phyloP scores from a whole-genome alignment of 2,888 invertebrate species.

The Cheilosia soror region DNA sequence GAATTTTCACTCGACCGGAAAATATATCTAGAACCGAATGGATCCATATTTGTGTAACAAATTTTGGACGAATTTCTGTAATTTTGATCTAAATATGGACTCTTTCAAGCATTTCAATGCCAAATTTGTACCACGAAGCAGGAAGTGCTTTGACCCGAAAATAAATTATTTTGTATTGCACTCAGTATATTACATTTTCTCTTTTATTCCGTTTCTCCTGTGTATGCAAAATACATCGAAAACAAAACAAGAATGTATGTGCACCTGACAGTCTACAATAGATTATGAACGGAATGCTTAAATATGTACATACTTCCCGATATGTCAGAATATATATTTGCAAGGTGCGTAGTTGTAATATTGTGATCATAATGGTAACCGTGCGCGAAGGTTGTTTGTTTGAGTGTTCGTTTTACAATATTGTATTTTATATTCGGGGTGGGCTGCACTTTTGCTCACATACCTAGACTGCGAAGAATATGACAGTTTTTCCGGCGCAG shows the following conservation, averaged over 20 bases:
- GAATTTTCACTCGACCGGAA: conserved; percentile 40
- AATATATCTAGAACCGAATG: conserved; percentile 14
- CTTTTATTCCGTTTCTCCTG: not conserved
- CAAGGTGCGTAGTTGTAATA: too few species aligned
- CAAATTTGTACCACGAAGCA: conserved; percentile 14
- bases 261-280: too few species aligned
- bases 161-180: conserved; percentile 3
- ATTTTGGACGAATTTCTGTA: conserved; percentile 4
- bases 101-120: conserved; percentile 13
- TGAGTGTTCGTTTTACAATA: too few species aligned
- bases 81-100: not conserved
- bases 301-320: too few species aligned
- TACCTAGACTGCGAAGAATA: too few species aligned
- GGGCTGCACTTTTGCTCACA: too few species aligned
- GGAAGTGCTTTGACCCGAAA: not conserved
- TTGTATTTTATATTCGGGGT: too few species aligned
- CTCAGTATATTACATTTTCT: conserved; percentile 3
- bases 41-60: conserved; percentile 6
- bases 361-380: too few species aligned
- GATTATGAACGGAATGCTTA: too few species aligned
- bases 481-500: too few species aligned
- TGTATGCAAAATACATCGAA: not conserved
- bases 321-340: too few species aligned
- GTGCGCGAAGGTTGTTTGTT: too few species aligned
- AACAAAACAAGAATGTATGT: not conserved